Evolutionary conservation across 1,140 invertebrate species (phyloP).

Genomic region (Heterodera schachtii): DNA sequence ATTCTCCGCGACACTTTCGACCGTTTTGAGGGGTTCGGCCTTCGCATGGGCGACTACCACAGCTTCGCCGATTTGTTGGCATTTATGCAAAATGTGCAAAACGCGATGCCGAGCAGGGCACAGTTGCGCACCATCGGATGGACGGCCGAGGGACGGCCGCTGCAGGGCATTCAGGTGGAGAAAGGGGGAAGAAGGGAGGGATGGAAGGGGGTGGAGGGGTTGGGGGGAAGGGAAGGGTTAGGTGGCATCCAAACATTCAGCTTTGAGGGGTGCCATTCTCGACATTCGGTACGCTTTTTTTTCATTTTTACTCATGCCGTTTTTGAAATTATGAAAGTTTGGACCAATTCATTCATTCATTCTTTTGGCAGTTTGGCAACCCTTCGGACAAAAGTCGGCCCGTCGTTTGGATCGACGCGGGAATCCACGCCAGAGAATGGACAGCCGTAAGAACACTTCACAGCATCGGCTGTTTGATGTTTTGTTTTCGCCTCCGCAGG

Average conservation of each 20-base stretch:
- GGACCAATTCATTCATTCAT: slow-evolving; percentile 12
- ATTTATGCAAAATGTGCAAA: slow-evolving; percentile 37
- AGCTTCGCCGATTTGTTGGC: slow-evolving; percentile 36
- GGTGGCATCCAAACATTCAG: too few species aligned
- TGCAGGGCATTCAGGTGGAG: slow-evolving; percentile 55
- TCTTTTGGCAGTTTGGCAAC: slow-evolving; percentile 46
- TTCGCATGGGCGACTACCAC: slow-evolving; percentile 41
- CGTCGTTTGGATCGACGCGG: slow-evolving; percentile 63
- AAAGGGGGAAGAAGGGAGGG: too few species aligned
- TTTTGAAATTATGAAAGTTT: not conserved
- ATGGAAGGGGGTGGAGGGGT: too few species aligned
- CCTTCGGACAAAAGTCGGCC: slow-evolving; percentile 42
- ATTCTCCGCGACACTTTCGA: slow-evolving; percentile 16
- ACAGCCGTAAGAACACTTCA: slow-evolving; percentile 24
- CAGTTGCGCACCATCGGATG: slow-evolving; percentile 39
- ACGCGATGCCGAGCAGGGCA: slow-evolving; percentile 15
- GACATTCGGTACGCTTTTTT: too few species aligned
- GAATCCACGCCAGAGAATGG: slow-evolving; percentile 50
- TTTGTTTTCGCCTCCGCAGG: not conserved
- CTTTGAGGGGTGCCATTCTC: too few species aligned
- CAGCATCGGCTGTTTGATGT: not conserved
- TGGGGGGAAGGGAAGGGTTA: too few species aligned
- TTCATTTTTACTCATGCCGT: too few species aligned
- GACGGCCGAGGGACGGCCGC: slow-evolving; percentile 44
- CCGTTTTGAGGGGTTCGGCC: slow-evolving; percentile 29